These are phyloP conservation scores for Phorcus lineatus DNA, from an alignment of 2,888 invertebrate species.

Conservation along the genomic window DNA sequence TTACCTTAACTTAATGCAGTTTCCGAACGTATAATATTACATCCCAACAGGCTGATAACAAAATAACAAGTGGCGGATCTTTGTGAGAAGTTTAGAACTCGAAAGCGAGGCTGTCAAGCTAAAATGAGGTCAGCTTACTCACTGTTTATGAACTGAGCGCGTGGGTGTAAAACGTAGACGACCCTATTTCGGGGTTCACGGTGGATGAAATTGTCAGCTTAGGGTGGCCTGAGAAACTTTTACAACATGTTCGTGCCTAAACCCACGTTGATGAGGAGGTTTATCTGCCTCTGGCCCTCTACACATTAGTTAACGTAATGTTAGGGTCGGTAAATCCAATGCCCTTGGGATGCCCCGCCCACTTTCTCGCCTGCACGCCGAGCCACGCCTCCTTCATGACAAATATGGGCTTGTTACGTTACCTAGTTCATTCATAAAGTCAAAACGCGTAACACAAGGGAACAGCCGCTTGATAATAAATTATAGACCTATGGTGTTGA, in stretches of 20 bases:
- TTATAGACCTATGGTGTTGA: no score
- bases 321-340: no score
- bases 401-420: slow-evolving; percentile 15
- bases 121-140: neutral
- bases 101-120: neutral
- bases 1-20: neutral
- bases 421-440: neutral
- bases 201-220: neutral
- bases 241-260: no score
- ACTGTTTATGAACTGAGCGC: slow-evolving; percentile 3
- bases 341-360: neutral
- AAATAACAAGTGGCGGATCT: slow-evolving; percentile 3
- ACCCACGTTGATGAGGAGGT: no score
- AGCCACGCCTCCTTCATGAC: neutral
- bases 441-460: neutral
- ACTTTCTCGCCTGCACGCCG: neutral
- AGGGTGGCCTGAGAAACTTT: no score
- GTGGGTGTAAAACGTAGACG: neutral
- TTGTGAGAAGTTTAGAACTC: neutral
- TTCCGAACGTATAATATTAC: neutral
- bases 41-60: neutral
- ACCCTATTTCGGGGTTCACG: neutral
- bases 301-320: no score
- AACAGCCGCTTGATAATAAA: neutral
- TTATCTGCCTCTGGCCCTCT: no score